A percentile compares a stretch with the other conserved stretches of the same genome.
These are phyloP conservation scores for Enoplosus armatus DNA, from an alignment of 2,797 vertebrate genomes.

Conservation along the genomic window DNA sequence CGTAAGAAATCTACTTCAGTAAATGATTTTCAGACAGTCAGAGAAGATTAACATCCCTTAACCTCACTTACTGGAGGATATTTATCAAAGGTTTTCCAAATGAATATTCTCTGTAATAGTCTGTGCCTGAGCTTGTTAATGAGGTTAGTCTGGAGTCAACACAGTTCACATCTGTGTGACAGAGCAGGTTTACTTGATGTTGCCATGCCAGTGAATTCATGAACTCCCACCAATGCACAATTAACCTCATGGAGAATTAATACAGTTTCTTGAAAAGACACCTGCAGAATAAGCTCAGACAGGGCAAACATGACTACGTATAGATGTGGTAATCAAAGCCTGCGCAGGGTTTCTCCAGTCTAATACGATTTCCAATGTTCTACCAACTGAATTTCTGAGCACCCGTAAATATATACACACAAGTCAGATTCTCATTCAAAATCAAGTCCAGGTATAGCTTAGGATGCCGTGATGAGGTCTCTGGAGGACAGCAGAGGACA, in stretches of 20 bases:
- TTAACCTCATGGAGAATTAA: slow-evolving; percentile 6
- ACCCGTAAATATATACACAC: not conserved
- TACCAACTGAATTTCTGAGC: not conserved
- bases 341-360: not conserved
- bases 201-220: slow-evolving; percentile 6
- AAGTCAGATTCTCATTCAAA: not conserved
- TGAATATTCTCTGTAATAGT: not conserved
- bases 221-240: slow-evolving; percentile 1
- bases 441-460: not conserved
- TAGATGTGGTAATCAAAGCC: not conserved
- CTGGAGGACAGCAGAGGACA: not conserved
- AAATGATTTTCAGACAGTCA: slow-evolving; percentile 1
- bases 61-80: not conserved
- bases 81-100: slow-evolving; percentile 17
- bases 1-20: not conserved
- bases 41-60: slow-evolving; percentile 1
- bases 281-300: slow-evolving; percentile 14
- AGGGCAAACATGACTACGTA: not conserved
- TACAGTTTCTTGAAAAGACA: slow-evolving; percentile 25
- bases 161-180: not conserved
- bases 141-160: not conserved
- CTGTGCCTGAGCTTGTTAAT: slow-evolving; percentile 18
- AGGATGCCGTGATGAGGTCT: not conserved
- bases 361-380: not conserved
- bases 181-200: not conserved